A percentile compares a stretch with the other conserved stretches of the same genome.
These are phyloP conservation scores for Cryptoblepharus egeriae DNA, from an alignment of 2,797 vertebrate genomes.

Conservation along the genomic window DNA sequence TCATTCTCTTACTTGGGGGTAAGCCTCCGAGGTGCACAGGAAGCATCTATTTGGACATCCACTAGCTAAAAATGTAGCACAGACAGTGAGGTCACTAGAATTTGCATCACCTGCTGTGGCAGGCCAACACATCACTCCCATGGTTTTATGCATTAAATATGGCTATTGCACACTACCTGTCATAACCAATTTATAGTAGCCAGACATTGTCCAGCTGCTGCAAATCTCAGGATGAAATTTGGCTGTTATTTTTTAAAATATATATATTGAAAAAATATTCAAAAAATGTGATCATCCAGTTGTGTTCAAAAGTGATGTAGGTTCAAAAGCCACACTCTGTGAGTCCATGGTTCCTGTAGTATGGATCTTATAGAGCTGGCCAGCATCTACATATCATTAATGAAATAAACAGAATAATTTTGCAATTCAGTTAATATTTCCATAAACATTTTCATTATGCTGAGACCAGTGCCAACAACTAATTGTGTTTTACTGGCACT, in stretches of 20 bases:
- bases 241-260: slow-evolving; percentile 14
- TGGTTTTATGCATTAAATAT: too few species aligned
- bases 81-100: too few species aligned
- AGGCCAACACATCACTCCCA: too few species aligned
- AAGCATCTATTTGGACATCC: too few species aligned
- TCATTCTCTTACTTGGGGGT: too few species aligned
- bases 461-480: slow-evolving; percentile 19
- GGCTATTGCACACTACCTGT: too few species aligned
- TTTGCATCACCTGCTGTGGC: neutral
- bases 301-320: neutral
- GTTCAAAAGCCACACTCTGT: neutral
- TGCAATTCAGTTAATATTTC: slow-evolving; percentile 39
- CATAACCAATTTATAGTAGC: too few species aligned
- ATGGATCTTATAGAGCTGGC: slow-evolving; percentile 42
- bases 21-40: too few species aligned
- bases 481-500: slow-evolving; percentile 32
- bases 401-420: slow-evolving; percentile 16
- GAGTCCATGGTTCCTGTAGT: slow-evolving; percentile 11
- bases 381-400: slow-evolving; percentile 41
- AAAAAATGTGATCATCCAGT: neutral
- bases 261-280: neutral
- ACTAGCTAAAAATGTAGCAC: too few species aligned
- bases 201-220: too few species aligned
- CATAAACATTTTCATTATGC: slow-evolving; percentile 20
- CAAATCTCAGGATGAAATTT: too few species aligned